phyloP scores from a whole-genome alignment of 2,888 invertebrate genomes.

The Polylopha cassiicola region DNA sequence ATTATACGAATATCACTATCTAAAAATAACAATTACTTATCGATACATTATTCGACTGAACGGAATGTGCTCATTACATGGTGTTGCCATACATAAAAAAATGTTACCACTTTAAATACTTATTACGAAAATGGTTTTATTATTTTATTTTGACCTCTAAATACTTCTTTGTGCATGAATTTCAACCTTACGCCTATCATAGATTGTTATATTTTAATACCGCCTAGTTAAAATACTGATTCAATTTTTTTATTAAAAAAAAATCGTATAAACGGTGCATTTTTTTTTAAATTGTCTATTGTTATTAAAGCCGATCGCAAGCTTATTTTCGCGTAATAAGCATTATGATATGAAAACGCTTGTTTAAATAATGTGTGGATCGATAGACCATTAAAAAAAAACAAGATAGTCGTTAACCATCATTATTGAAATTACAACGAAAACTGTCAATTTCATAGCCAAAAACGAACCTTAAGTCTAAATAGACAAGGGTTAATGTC shows the following conservation, averaged over 20 bases:
- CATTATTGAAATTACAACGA: no score
- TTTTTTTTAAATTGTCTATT: slow-evolving; percentile 6
- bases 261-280: slow-evolving; percentile 20
- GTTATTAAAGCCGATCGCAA: slow-evolving; percentile 26
- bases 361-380: slow-evolving; percentile 33
- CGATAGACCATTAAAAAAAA: slow-evolving; percentile 35
- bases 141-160: slow-evolving; percentile 44
- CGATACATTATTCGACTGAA: slow-evolving; percentile 56
- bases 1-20: slow-evolving; percentile 45
- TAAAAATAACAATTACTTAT: slow-evolving; percentile 45
- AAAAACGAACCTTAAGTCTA: slow-evolving; percentile 1
- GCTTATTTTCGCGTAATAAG: slow-evolving; percentile 42
- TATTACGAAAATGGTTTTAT: no score
- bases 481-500: slow-evolving; percentile 14
- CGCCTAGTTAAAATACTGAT: slow-evolving; percentile 53
- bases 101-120: slow-evolving; percentile 50
- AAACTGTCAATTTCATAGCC: no score
- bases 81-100: slow-evolving; percentile 48
- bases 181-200: slow-evolving; percentile 43
- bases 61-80: slow-evolving; percentile 69
- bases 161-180: slow-evolving; percentile 65
- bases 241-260: slow-evolving; percentile 33
- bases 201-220: slow-evolving; percentile 47
- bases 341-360: slow-evolving; percentile 57
- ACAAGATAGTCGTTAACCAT: no score